phyloP scores from a whole-genome alignment of 2,797 vertebrate species.

The Chiloscyllium punctatum region DNA sequence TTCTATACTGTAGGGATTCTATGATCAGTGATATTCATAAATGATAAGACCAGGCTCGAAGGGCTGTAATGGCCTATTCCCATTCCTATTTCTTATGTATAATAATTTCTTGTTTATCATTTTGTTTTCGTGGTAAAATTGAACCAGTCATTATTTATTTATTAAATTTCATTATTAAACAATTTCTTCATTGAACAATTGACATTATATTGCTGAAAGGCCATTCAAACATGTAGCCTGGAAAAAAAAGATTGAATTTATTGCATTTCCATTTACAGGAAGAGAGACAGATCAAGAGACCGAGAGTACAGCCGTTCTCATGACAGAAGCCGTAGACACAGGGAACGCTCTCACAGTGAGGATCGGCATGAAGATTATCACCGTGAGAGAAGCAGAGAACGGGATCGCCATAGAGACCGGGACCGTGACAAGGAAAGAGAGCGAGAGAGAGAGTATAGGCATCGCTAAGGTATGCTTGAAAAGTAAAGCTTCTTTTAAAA shows the following conservation, averaged over 20 bases:
- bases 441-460: constrained; percentile 47
- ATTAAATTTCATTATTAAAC: neutral
- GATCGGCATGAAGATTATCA: constrained; percentile 73
- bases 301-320: constrained; percentile 64
- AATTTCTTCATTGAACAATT: neutral
- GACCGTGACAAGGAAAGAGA: constrained; percentile 66
- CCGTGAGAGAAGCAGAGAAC: constrained; percentile 52
- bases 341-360: constrained; percentile 64
- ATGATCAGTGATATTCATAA: neutral
- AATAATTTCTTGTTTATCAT: neutral
- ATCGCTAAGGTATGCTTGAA: constrained; percentile 40
- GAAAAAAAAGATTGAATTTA: neutral
- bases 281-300: constrained; percentile 68
- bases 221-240: neutral
- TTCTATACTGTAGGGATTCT: no score
- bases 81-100: neutral
- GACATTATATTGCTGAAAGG: neutral
- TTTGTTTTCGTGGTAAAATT: neutral
- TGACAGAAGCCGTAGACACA: constrained; percentile 70
- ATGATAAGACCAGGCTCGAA: neutral
- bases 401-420: constrained; percentile 37
- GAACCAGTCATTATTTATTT: neutral
- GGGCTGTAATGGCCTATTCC: neutral
- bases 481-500: neutral
- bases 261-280: constrained; percentile 50